Conservation (phyloP, 2,797 vertebrate species). For the Brachyrhaphis roseni region DNA sequence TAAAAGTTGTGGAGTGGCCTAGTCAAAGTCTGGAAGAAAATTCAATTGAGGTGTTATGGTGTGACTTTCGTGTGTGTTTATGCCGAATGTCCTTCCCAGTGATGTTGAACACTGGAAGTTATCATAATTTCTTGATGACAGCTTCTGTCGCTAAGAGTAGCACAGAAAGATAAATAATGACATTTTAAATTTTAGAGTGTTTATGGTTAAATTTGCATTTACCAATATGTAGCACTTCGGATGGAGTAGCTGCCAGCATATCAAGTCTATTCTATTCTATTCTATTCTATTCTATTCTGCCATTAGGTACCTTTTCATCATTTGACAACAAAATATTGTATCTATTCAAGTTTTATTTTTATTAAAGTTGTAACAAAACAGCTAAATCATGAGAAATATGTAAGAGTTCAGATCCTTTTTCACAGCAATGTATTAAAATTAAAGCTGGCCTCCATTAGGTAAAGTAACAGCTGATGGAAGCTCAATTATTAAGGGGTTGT, state of each 20-base stretch:
- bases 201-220: no score
- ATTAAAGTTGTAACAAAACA: not conserved
- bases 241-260: no score
- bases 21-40: not conserved
- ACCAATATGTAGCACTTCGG: no score
- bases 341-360: not conserved
- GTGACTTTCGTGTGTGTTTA: not conserved
- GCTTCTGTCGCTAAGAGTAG: not conserved
- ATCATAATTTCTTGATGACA: not conserved
- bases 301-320: not conserved
- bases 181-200: no score
- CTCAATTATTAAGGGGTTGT: conserved; percentile 5
- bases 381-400: not conserved
- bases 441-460: conserved; percentile 1
- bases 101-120: not conserved
- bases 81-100: not conserved
- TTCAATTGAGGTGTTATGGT: not conserved
- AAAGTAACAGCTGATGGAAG: not conserved
- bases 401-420: not conserved
- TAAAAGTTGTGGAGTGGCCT: not conserved
- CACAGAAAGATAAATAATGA: not conserved
- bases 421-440: not conserved
- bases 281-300: no score
- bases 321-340: not conserved
- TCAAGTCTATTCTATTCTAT: no score